Base-by-base conservation (phyloP, 2,888 invertebrate genomes). In the Protophormia terraenovae region DNA sequence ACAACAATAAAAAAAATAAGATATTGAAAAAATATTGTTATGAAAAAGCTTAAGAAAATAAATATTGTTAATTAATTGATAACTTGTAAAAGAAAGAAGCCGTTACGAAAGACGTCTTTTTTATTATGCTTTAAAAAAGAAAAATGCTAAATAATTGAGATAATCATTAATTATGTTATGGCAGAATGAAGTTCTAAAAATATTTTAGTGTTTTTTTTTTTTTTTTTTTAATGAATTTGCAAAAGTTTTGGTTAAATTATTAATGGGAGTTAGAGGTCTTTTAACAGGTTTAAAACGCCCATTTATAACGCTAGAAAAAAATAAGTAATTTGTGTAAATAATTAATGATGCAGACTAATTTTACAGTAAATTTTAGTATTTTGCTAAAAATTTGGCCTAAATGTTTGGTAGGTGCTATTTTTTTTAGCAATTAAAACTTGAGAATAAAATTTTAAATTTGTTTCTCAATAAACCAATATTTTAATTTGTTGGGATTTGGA, bases 21-120 rank as follows among this genome's bases (percentile, higher is more conserved):
- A 8, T 29, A 32, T 38, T 4, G 45, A 69, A 8, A 38, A 77
- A 45, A 29, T 24, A 32, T 7, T 53, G 53, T 45, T 55, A n/a
- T 64, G 35, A 53, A 66, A 66, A 80, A 35, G 8, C 45, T 35
- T 14, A 58, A 27, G n/a, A 14, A 50, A 66, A 75, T 12, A 64
- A 16, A 58, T 69, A 41, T 78, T 75, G 27, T 60, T 75, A 85
- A 85, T 85, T 85, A 82, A 79, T 66, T 85, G 80, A 80, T 73
- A 58, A 58, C 66, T 73, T 55, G 27, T 16, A 10, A 47, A 12
- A 45, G 55, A 22, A 8, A 58, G 22, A 73, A 66, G 58, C 58
- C 47, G 72, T 58, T 58, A 67, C 19, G 2, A 66, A 27, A 58
- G 29, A 64, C 41, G 29, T 24, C n/a, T n/a, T 24, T 16, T 14